Evolutionary conservation across 2,113 vertebrate species (phyloP), one percentile per base, ranked within the genome.

Genomic region (Notechis scutatus): DNA sequence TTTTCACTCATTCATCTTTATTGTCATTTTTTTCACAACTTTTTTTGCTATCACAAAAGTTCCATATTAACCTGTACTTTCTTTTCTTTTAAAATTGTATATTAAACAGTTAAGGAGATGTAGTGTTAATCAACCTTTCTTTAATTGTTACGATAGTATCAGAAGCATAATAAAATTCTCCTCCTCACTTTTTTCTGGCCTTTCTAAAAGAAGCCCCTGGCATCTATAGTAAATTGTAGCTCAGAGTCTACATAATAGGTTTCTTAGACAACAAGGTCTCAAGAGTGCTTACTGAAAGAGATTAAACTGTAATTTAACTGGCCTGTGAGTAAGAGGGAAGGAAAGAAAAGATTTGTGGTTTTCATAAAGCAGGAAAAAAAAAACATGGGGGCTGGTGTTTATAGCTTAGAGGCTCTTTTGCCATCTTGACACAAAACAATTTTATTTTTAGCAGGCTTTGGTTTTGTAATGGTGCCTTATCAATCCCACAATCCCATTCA

Each of bases 241-340:
- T 92, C 59, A 92, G 74, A 94, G 96, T 87, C 95, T 97, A 96
- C 97, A 97, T 97, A 97, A 97, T 97, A 93, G 96, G 91, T 91
- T 95, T 92, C 95, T 95, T 94, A 95, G 96, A 97, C 97, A 97
- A 97, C 97, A 95, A 97, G 89, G 95, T 97, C 97, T 97, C 97
- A 95, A 96, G 95, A 96, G 95, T 96, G 90, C 96, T 97, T 96
- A 93, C 96, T 95, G 96, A 97, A 96, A 97, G 95, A 98, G 97
- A 98, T 98, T 98, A 97, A 97, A 97, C 96, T 97, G 96, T 97
- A 97, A 97, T 98, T 98, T 97, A 98, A 97, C 94, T 96, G 92
- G 91, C 45, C 95, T 95, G 24, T 97, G 95, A 97, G 96, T 96
- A 97, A 96, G 95, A 95, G 96, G 95, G 95, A 93, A 95, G 3